These are phyloP conservation scores for Henricia sp. DNA, from an alignment of 53 echinoderm and acorn worm genomes.

Conservation along the genomic window DNA sequence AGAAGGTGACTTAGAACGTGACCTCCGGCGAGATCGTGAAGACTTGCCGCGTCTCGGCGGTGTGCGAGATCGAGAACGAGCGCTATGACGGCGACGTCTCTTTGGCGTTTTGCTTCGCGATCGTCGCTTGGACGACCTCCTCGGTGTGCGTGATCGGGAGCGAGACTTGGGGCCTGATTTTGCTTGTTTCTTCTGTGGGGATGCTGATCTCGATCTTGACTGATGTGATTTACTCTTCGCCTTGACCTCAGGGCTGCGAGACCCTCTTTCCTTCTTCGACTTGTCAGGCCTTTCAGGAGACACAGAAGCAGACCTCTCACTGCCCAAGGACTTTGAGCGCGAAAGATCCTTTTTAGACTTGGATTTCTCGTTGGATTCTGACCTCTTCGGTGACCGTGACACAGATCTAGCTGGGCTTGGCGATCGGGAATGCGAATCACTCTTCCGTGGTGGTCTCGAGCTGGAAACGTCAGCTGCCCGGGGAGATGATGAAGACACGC, in stretches of 20 bases:
- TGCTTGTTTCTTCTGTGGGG: conserved; percentile 19
- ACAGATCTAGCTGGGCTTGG: not conserved
- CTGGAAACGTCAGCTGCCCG: conserved; percentile 10
- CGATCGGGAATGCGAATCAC: not conserved
- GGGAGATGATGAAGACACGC: conserved; percentile 27
- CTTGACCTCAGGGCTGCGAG: conserved; percentile 7
- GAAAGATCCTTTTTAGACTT: conserved; percentile 14
- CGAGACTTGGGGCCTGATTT: conserved; percentile 34
- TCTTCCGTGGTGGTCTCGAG: not conserved
- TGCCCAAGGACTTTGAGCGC: conserved; percentile 26
- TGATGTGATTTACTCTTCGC: conserved; percentile 4
- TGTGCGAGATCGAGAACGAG: conserved; percentile 54
- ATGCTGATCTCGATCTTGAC: conserved; percentile 43
- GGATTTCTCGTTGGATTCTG: not conserved
- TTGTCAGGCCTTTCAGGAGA: not conserved
- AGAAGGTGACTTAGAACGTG: conserved; percentile 52
- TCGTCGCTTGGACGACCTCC: conserved; percentile 29
- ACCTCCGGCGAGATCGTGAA: conserved; percentile 49
- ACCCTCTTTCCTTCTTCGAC: conserved; percentile 30
- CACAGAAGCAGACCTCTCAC: not conserved
- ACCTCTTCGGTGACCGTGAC: conserved; percentile 18
- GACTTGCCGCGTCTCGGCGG: conserved; percentile 39
- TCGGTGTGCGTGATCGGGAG: conserved; percentile 24
- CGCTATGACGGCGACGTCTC: conserved; percentile 18
- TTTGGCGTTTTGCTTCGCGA: conserved; percentile 59